Conservation (phyloP, 2,888 invertebrate genomes). For the Syrista parreyssii region DNA sequence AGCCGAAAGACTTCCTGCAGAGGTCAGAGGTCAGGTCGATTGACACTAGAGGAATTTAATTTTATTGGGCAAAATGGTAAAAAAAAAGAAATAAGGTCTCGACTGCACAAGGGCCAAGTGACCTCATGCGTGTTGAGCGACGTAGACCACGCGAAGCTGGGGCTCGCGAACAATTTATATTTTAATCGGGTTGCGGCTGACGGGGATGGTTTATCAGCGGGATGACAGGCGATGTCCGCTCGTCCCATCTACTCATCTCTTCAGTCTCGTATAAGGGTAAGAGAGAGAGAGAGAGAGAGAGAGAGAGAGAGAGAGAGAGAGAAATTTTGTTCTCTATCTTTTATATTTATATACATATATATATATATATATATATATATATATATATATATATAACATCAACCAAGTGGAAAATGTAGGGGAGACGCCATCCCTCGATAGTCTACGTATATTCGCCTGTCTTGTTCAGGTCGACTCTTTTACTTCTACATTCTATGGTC, state of each 20-base stretch:
- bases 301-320: neutral
- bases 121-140: slow-evolving; percentile 13
- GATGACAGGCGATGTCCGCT: slow-evolving; percentile 51
- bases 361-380: slow-evolving; percentile 11
- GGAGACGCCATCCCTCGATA: slow-evolving; percentile 12
- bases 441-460: too few relatives aligned
- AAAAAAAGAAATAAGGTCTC: too few relatives aligned
- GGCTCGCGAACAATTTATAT: slow-evolving; percentile 21
- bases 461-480: too few relatives aligned
- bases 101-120: neutral
- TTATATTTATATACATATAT: too few relatives aligned
- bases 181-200: slow-evolving; percentile 20
- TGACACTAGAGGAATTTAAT: too few relatives aligned
- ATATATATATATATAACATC: slow-evolving; percentile 22
- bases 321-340: neutral
- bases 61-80: too few relatives aligned
- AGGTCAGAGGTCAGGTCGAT: too few relatives aligned
- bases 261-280: neutral
- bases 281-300: neutral
- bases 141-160: too few relatives aligned
- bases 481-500: too few relatives aligned
- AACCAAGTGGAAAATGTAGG: slow-evolving; percentile 45
- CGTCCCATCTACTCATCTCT: slow-evolving; percentile 38
- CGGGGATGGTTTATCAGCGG: slow-evolving; percentile 48
- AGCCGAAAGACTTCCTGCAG: too few relatives aligned